Evolutionary conservation across 2,888 invertebrate genomes (phyloP).

Genomic region (Tortrix viridana): DNA sequence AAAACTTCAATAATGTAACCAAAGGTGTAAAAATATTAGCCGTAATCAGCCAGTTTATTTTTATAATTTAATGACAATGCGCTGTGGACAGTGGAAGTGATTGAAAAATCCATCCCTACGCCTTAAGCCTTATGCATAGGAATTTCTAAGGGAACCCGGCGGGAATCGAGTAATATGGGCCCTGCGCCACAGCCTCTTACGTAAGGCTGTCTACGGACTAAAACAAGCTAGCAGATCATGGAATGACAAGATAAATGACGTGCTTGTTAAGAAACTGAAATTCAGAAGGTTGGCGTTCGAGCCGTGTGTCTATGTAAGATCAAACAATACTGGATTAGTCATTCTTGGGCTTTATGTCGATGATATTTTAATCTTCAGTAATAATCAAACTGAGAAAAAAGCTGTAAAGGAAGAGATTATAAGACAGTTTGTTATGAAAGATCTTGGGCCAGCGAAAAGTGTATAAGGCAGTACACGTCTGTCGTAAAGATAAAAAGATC

Average conservation of each 20-base stretch:
- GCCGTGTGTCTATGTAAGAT: not conserved
- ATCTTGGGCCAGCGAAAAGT: constrained; percentile 4
- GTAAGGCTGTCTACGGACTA: not conserved
- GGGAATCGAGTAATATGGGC: too few relatives aligned
- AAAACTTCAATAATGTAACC: too few relatives aligned
- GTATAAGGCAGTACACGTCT: constrained; percentile 1
- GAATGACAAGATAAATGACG: not conserved
- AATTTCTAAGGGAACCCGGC: too few relatives aligned
- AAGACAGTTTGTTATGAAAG: constrained; percentile 4
- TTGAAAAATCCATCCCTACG: too few relatives aligned
- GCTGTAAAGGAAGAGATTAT: not conserved
- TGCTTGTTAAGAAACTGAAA: not conserved
- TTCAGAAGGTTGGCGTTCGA: constrained; percentile 20
- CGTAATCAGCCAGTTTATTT: too few relatives aligned
- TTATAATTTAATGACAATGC: too few relatives aligned
- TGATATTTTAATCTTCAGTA: not conserved
- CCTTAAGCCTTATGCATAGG: too few relatives aligned
- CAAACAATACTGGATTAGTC: not conserved
- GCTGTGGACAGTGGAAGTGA: too few relatives aligned
- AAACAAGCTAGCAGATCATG: not conserved
- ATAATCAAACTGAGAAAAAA: not conserved
- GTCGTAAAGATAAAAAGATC: not conserved
- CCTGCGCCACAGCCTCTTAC: too few relatives aligned
- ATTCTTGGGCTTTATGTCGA: constrained; percentile 27
- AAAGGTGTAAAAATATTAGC: too few relatives aligned